phyloP scores from a whole-genome alignment of 2,113 vertebrate species.

The Megaptera novaeangliae region DNA sequence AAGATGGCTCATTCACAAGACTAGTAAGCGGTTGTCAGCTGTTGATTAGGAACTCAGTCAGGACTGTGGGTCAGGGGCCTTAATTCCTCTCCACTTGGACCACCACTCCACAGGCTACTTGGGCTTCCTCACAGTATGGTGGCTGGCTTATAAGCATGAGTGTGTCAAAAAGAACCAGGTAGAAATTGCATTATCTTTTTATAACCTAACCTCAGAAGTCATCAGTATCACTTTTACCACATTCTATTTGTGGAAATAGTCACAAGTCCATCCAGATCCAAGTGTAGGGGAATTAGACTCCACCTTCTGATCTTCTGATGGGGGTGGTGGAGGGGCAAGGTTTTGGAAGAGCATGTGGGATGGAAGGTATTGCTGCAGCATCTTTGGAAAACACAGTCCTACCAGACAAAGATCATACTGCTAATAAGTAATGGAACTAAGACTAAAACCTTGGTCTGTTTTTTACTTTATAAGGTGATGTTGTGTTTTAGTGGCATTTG shows the following conservation, averaged over 20 bases:
- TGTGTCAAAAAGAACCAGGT: background rate
- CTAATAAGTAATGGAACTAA: background rate
- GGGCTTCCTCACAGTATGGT: background rate
- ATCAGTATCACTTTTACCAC: background rate
- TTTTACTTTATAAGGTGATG: background rate
- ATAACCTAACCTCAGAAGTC: background rate
- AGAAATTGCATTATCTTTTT: background rate
- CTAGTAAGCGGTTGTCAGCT: background rate
- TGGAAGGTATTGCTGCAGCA: background rate
- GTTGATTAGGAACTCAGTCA: background rate
- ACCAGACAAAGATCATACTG: background rate
- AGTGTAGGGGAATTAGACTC: background rate
- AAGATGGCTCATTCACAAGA: background rate
- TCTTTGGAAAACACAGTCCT: slow-evolving; percentile 12
- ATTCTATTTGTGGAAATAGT: background rate
- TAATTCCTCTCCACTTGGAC: background rate
- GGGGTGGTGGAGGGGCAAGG: background rate
- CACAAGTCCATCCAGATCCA: background rate
- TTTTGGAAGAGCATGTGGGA: background rate
- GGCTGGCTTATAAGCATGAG: background rate
- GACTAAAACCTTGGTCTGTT: background rate
- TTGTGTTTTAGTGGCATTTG: background rate
- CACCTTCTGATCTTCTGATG: background rate
- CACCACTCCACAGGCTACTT: background rate
- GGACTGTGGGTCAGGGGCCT: background rate